Evolutionary conservation across 2,113 vertebrate species (phyloP).

Genomic region (Oreocharis arfaki): DNA sequence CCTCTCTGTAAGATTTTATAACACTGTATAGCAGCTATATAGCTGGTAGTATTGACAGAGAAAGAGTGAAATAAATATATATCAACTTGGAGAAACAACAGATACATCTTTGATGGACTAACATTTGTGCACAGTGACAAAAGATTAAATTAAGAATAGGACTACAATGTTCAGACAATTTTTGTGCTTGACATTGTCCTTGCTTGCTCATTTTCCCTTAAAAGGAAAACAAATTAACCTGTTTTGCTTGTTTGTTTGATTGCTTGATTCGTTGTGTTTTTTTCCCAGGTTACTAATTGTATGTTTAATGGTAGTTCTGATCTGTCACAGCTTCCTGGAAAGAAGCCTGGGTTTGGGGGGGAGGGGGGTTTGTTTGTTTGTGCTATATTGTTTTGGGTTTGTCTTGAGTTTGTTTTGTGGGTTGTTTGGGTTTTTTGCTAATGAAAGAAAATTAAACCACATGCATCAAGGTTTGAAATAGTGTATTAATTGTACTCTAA

Average conservation of each 20-base stretch:
- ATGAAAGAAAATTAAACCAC: constrained; percentile 6
- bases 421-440: neutral
- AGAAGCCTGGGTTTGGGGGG: neutral
- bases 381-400: neutral
- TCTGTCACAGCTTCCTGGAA: neutral
- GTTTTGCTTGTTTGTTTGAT: neutral
- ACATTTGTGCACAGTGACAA: neutral
- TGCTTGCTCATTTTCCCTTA: neutral
- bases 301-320: neutral
- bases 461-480: neutral
- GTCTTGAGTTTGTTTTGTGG: neutral
- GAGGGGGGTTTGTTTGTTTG: neutral
- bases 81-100: neutral
- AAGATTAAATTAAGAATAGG: neutral
- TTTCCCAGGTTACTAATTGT: neutral
- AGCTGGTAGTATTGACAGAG: neutral
- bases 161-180: neutral
- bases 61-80: neutral
- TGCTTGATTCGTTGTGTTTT: neutral
- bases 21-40: neutral
- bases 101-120: neutral
- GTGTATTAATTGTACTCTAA: neutral
- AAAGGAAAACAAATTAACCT: neutral
- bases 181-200: neutral
- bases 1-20: neutral